phyloP scores from a whole-genome alignment of 2,888 invertebrate genomes.

The Choreutis nemorana region DNA sequence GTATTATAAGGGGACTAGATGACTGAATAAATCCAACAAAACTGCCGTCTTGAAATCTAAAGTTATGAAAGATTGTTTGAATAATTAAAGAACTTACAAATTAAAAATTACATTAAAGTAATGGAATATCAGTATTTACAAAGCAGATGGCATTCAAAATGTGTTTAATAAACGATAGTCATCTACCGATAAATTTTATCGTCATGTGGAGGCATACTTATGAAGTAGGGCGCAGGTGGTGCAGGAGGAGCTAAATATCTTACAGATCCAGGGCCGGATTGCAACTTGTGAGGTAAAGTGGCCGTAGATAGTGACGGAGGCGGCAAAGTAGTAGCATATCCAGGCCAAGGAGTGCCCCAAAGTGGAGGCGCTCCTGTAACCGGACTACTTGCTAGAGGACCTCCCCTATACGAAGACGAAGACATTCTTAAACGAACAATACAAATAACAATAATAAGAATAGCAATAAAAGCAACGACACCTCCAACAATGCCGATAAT shows the following conservation, averaged over 20 bases:
- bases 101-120: conserved; percentile 7
- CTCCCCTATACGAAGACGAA: conserved; percentile 72
- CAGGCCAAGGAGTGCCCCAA: conserved; percentile 61
- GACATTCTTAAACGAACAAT: conserved; percentile 81
- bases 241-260: conserved; percentile 67
- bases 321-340: conserved; percentile 68
- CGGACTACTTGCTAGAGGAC: conserved; percentile 71
- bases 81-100: too few relatives aligned
- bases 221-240: conserved; percentile 73
- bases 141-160: conserved; percentile 6
- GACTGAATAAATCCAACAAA: too few relatives aligned
- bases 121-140: conserved; percentile 8
- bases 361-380: conserved; percentile 69
- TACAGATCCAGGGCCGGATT: conserved; percentile 57
- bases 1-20: too few relatives aligned
- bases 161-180: conserved; percentile 5
- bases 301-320: conserved; percentile 68
- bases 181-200: conserved; percentile 71
- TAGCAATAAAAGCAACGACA: conserved; percentile 89
- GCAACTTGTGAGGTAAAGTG: conserved; percentile 73
- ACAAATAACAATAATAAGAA: conserved; percentile 88
- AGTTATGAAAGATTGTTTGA: too few relatives aligned
- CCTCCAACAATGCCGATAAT: conserved; percentile 95
- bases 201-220: conserved; percentile 68
- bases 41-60: too few relatives aligned